Evolutionary conservation across 2,113 vertebrate genomes (phyloP).

Genomic region (Pseudopodoces humilis): DNA sequence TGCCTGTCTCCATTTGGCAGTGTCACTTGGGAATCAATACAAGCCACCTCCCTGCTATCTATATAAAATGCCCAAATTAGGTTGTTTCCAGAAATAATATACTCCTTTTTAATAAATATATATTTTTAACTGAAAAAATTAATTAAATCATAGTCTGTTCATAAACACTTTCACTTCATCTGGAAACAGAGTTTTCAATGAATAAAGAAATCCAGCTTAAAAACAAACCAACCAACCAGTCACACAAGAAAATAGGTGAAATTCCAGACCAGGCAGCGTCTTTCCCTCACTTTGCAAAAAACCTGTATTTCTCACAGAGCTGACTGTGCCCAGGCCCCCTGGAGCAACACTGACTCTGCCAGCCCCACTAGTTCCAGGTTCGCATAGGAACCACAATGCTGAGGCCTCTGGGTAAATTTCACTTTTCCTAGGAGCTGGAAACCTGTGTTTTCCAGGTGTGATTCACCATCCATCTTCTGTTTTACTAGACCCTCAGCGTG

Average conservation of each 20-base stretch:
- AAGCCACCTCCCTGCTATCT: accelerated
- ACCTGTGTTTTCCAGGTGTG: not conserved
- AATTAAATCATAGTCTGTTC: not conserved
- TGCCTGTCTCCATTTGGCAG: not conserved
- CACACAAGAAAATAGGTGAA: too few relatives aligned
- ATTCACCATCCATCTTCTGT: not conserved
- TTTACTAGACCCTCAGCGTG: not conserved
- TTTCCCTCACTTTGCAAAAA: not conserved
- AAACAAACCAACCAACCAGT: not conserved
- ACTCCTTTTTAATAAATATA: not conserved
- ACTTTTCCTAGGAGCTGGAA: not conserved
- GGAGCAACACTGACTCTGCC: not conserved
- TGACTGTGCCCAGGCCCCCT: not conserved
- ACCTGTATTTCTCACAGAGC: not conserved
- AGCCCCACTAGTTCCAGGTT: not conserved
- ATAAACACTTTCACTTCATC: not conserved
- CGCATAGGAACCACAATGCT: accelerated
- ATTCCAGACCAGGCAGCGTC: not conserved
- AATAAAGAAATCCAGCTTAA: not conserved
- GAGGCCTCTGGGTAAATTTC: not conserved
- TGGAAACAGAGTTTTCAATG: not conserved
- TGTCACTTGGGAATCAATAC: not conserved
- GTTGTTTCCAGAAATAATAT: not conserved
- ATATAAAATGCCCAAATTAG: not conserved
- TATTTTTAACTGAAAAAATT: not conserved